phyloP scores from a whole-genome alignment of 1,140 invertebrate genomes.

The Matsumurasca onukii region DNA sequence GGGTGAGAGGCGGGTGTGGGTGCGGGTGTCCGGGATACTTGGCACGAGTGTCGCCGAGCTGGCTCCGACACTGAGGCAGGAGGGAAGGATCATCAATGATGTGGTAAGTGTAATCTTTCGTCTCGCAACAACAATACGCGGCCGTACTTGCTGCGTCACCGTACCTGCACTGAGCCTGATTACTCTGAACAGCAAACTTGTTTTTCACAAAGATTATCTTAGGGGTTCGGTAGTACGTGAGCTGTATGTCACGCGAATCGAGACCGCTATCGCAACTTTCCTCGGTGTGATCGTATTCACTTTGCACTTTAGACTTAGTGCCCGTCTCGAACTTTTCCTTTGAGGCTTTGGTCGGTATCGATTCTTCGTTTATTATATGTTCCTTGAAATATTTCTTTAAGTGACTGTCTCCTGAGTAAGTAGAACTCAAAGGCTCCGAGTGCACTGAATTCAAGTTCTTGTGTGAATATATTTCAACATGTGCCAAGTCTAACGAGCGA shows the following conservation, averaged over 20 bases:
- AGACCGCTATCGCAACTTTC: not conserved
- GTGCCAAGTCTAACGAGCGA: conserved; percentile 29
- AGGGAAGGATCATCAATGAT: conserved; percentile 10
- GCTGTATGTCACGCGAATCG: not conserved
- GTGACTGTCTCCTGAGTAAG: too few species aligned
- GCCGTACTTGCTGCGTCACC: not conserved
- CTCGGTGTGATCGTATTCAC: not conserved
- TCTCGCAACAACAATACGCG: not conserved
- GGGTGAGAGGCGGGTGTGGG: conserved; percentile 1
- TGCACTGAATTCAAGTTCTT: conserved; percentile 13
- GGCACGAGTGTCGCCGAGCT: not conserved
- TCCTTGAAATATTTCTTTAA: too few species aligned
- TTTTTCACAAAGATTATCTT: conserved; percentile 27
- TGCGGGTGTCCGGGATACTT: not conserved
- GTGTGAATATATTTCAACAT: conserved; percentile 32
- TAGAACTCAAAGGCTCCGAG: too few species aligned
- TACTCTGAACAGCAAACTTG: conserved; percentile 2
- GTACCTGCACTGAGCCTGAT: not conserved
- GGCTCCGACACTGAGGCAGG: not conserved
- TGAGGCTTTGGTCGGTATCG: too few species aligned
- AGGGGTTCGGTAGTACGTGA: not conserved
- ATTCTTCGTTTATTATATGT: too few species aligned
- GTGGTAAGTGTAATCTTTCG: conserved; percentile 13
- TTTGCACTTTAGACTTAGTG: not conserved
- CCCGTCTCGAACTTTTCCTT: too few species aligned